Percentiles rank a stretch among this genome's conserved stretches.
Conservation (phyloP, 2,113 vertebrate genomes). For the Protobothrops mucrosquamatus region DNA sequence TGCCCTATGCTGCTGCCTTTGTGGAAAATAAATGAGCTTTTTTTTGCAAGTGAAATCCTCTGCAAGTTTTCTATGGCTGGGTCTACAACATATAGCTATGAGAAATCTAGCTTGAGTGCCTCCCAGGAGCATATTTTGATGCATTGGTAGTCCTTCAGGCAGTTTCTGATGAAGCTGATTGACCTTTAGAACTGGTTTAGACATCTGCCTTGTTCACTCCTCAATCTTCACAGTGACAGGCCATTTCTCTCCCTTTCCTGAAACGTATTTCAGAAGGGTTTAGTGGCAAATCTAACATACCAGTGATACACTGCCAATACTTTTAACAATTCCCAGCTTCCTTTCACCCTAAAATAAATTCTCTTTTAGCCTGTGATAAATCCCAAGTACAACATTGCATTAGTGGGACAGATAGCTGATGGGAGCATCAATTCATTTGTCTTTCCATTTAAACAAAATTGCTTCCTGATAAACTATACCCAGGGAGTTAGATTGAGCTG, state of each 20-base stretch:
- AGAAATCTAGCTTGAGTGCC: conserved; percentile 8
- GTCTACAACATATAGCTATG: background rate
- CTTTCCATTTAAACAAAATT: conserved; percentile 29
- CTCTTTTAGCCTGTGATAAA: conserved; percentile 22
- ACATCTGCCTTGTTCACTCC: conserved; percentile 2
- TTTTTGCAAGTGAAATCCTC: conserved; percentile 10
- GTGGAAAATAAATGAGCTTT: conserved; percentile 8
- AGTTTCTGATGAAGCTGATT: conserved; percentile 28
- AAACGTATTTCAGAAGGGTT: background rate
- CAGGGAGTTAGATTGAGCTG: conserved; percentile 8
- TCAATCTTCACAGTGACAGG: conserved; percentile 17
- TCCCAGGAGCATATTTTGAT: conserved; percentile 25
- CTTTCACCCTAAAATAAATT: conserved; percentile 25
- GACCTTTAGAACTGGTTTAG: conserved; percentile 17
- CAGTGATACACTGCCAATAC: background rate
- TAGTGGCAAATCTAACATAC: conserved; percentile 14
- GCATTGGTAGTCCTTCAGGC: conserved; percentile 3
- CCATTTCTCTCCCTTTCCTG: conserved; percentile 14
- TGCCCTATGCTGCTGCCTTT: background rate
- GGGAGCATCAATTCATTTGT: conserved; percentile 23
- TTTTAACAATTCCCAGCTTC: conserved; percentile 10
- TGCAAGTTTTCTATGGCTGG: conserved; percentile 14
- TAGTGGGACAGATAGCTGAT: conserved; percentile 4
- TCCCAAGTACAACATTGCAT: conserved; percentile 9
- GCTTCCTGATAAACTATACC: conserved; percentile 24